phyloP scores from a whole-genome alignment of 1,140 invertebrate genomes.

The Paraescarpia echinospica region DNA sequence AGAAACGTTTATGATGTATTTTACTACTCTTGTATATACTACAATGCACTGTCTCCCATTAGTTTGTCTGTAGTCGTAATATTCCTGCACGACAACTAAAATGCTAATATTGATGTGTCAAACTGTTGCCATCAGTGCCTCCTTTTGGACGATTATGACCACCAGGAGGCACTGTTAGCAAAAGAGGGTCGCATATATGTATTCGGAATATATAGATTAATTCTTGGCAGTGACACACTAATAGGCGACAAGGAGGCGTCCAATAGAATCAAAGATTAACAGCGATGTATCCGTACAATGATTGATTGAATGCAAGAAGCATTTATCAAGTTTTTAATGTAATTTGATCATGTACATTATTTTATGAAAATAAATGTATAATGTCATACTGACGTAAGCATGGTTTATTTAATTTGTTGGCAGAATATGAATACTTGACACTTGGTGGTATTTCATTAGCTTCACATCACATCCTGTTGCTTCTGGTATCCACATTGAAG shows the following conservation, averaged over 20 bases:
- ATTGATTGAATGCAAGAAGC: not conserved
- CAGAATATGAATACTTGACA: too few relatives aligned
- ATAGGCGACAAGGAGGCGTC: not conserved
- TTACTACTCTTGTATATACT: not conserved
- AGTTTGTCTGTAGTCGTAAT: not conserved
- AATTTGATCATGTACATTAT: conserved; percentile 1
- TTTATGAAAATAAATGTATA: conserved; percentile 7
- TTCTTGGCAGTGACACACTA: not conserved
- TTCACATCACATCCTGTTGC: not conserved
- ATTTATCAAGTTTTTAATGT: conserved; percentile 1
- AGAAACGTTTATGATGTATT: not conserved
- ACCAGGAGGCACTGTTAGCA: not conserved
- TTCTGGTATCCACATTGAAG: too few relatives aligned
- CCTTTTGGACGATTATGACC: not conserved
- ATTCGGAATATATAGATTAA: not conserved
- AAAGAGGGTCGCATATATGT: not conserved
- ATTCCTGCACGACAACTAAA: not conserved
- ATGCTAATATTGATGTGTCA: not conserved
- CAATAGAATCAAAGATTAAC: not conserved
- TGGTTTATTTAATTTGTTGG: not conserved
- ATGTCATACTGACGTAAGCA: not conserved
- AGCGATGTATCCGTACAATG: not conserved
- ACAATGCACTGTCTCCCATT: not conserved
- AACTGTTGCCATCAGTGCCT: not conserved
- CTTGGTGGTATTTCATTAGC: not conserved